These are phyloP conservation scores for Protodeltote pygarga DNA, from an alignment of 2,888 invertebrate genomes.

Conservation along the genomic window DNA sequence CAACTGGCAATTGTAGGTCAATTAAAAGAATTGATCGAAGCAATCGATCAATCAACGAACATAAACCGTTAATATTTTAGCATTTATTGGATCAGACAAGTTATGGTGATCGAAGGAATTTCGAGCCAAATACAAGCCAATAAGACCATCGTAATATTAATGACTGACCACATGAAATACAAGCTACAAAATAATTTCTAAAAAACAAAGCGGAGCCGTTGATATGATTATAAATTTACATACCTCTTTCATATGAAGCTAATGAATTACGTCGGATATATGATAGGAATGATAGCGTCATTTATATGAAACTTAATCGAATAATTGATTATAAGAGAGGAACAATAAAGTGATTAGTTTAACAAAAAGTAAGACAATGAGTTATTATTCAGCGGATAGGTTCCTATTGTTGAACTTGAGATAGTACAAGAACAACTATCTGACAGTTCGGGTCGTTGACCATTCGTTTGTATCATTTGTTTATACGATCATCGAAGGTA, in stretches of 20 bases:
- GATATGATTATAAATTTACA: slow-evolving; percentile 61
- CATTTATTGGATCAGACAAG: slow-evolving; percentile 29
- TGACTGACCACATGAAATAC: slow-evolving; percentile 52
- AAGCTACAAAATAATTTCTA: slow-evolving; percentile 56
- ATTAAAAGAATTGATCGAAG: slow-evolving; percentile 50
- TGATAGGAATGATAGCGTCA: slow-evolving; percentile 73
- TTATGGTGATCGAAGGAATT: slow-evolving; percentile 21
- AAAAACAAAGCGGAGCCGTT: slow-evolving; percentile 57
- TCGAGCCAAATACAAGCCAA: slow-evolving; percentile 20
- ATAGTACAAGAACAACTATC: slow-evolving; percentile 70
- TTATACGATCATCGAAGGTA: slow-evolving; percentile 76
- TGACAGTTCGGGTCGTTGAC: slow-evolving; percentile 74
- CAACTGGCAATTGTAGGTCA: slow-evolving; percentile 41
- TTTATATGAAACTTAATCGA: slow-evolving; percentile 83
- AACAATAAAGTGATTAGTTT: slow-evolving; percentile 87
- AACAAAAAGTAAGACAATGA: slow-evolving; percentile 86
- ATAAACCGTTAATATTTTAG: slow-evolving; percentile 31
- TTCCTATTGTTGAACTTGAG: slow-evolving; percentile 76
- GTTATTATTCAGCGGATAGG: slow-evolving; percentile 82
- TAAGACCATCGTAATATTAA: slow-evolving; percentile 56
- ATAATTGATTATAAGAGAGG: slow-evolving; percentile 85
- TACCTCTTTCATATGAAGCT: slow-evolving; percentile 55
- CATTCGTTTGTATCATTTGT: slow-evolving; percentile 80
- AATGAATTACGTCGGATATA: slow-evolving; percentile 76
- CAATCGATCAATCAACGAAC: slow-evolving; percentile 47